Conservation (phyloP, 2,888 invertebrate genomes). For the Alviniconcha strummeri region DNA sequence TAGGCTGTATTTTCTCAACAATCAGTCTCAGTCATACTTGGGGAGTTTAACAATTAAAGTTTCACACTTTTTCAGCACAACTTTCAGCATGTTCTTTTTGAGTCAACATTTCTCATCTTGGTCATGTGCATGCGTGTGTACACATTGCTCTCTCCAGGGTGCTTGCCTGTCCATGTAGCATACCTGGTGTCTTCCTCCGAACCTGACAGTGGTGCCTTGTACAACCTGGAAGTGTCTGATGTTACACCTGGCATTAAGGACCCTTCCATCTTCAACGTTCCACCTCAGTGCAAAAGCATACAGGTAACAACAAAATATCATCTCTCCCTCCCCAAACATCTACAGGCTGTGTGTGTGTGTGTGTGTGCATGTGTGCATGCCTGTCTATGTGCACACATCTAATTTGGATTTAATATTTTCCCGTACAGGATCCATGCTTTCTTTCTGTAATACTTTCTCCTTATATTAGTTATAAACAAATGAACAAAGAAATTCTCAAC, state of each 20-base stretch:
- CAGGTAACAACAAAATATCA: neutral
- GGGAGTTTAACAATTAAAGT: neutral
- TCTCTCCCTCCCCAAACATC: too few species aligned
- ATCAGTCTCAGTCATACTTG: neutral
- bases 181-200: neutral
- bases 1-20: neutral
- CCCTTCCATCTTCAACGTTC: slow-evolving; percentile 22
- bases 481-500: too few species aligned
- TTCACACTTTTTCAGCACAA: neutral
- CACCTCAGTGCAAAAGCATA: slow-evolving; percentile 10
- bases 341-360: too few species aligned
- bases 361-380: too few species aligned
- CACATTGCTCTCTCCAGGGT: slow-evolving; percentile 10
- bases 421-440: too few species aligned
- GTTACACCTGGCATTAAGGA: slow-evolving; percentile 28
- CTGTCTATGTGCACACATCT: too few species aligned
- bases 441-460: too few species aligned
- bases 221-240: slow-evolving; percentile 21
- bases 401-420: too few species aligned
- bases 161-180: slow-evolving; percentile 10
- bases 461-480: too few species aligned
- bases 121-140: too few species aligned
- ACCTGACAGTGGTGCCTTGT: slow-evolving; percentile 14
- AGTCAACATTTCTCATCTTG: neutral
- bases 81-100: too few species aligned